phyloP scores from a whole-genome alignment of 2,797 vertebrate genomes.

The Syncerus caffer region DNA sequence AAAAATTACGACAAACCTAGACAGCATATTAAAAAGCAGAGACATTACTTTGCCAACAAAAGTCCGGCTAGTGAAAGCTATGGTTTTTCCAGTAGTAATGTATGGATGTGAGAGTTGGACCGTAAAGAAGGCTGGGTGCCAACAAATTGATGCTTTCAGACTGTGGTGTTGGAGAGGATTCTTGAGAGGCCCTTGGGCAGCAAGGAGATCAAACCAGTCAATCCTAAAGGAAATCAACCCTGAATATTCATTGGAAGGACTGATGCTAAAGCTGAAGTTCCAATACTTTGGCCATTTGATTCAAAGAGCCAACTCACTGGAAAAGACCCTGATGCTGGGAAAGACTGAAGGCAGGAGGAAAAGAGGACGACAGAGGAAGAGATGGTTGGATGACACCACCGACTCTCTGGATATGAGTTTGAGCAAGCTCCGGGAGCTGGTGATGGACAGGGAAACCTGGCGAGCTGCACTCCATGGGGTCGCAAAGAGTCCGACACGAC shows the following conservation, averaged over 20 bases:
- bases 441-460: not conserved
- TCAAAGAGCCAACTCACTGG: not conserved
- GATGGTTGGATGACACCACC: not conserved
- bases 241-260: not conserved
- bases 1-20: not conserved
- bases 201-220: not conserved
- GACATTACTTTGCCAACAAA: not conserved
- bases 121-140: not conserved
- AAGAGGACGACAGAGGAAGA: not conserved
- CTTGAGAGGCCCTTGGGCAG: not conserved
- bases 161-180: not conserved
- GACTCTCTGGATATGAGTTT: not conserved
- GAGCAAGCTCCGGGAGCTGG: not conserved
- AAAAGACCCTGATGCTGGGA: not conserved
- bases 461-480: not conserved
- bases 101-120: not conserved
- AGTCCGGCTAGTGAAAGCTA: fast-evolving
- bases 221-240: not conserved
- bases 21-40: not conserved
- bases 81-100: not conserved
- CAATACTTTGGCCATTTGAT: not conserved
- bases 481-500: not conserved
- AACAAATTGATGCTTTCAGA: not conserved
- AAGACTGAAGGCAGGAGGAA: not conserved
- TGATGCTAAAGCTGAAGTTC: not conserved